Evolutionary conservation across 2,113 vertebrate species (phyloP).

Genomic region (Cnemophilus loriae): DNA sequence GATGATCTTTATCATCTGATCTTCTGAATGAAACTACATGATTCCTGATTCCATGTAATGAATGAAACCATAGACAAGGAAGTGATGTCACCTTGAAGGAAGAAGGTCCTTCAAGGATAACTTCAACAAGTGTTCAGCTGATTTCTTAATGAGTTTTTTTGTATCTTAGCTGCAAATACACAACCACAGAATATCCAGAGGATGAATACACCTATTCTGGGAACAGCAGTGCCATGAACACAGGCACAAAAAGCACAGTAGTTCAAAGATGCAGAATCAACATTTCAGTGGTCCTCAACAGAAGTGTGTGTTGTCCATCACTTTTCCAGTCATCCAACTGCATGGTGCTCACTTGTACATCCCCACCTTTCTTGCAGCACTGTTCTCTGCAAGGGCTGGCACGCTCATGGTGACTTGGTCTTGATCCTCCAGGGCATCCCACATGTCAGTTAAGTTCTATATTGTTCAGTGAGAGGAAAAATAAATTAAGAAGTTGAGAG

Average conservation of each 20-base stretch:
- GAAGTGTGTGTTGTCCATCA: not conserved
- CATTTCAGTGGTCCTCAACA: not conserved
- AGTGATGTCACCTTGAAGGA: not conserved
- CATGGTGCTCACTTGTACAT: not conserved
- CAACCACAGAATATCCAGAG: not conserved
- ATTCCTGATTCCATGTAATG: not conserved
- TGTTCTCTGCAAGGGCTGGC: not conserved
- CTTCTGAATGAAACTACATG: not conserved
- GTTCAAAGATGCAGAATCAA: not conserved
- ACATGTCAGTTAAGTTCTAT: accelerated
- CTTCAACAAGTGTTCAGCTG: not conserved
- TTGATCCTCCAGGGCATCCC: not conserved
- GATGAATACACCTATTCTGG: not conserved
- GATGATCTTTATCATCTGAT: not conserved
- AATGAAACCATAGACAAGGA: not conserved
- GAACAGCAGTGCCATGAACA: not conserved
- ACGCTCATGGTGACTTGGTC: not conserved
- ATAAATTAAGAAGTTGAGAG: not conserved
- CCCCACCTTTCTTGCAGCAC: not conserved
- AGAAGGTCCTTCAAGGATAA: not conserved
- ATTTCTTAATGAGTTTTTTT: not conserved
- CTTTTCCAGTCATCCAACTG: not conserved
- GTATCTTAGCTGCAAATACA: not conserved
- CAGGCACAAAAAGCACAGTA: not conserved
- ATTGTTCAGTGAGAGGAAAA: not conserved